Percentiles rank a stretch among this genome's conserved stretches.
phyloP scores from a whole-genome alignment of 2,888 invertebrate species.

The Cistogaster globosa region DNA sequence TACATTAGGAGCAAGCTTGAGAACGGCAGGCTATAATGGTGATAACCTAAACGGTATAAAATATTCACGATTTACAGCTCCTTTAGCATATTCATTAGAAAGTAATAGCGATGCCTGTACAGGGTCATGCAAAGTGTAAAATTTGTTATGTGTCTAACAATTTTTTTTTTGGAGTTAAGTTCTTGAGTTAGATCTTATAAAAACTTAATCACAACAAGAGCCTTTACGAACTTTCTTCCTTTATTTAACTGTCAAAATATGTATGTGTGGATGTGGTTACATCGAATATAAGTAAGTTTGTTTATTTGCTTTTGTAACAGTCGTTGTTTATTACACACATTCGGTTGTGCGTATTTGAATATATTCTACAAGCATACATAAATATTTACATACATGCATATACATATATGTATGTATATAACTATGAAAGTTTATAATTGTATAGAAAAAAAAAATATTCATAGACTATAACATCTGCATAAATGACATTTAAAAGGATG shows the following conservation, averaged over 20 bases:
- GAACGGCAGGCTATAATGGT: too few relatives aligned
- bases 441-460: conserved; percentile 23
- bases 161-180: too few relatives aligned
- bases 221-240: background rate
- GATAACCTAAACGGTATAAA: too few relatives aligned
- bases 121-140: too few relatives aligned
- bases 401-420: background rate
- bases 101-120: too few relatives aligned
- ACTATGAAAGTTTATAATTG: background rate
- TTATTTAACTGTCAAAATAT: background rate
- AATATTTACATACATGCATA: background rate
- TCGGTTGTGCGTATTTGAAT: background rate
- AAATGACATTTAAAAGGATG: conserved; percentile 69
- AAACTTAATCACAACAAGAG: too few relatives aligned
- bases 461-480: conserved; percentile 51
- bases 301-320: conserved; percentile 17
- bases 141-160: too few relatives aligned
- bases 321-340: conserved; percentile 35
- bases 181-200: too few relatives aligned
- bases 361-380: conserved; percentile 14
- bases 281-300: background rate
- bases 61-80: too few relatives aligned
- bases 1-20: too few relatives aligned
- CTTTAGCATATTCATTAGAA: too few relatives aligned
- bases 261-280: background rate